These are phyloP conservation scores for Gerris lacustris DNA, from an alignment of 2,888 invertebrate genomes.

Conservation along the genomic window DNA sequence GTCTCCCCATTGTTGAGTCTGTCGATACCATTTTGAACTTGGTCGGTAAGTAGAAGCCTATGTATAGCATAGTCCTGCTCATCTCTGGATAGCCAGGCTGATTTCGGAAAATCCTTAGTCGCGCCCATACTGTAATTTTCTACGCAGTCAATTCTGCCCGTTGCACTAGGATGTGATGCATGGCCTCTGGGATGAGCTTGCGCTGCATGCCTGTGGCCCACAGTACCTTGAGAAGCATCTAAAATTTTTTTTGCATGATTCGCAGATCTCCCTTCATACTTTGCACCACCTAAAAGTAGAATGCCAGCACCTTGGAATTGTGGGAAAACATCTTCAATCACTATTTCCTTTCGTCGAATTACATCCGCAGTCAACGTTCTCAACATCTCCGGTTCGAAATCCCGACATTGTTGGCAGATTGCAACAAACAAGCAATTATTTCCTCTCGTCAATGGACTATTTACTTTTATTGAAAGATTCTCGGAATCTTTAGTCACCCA, in stretches of 20 bases:
- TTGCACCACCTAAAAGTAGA: background rate
- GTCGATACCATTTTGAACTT: background rate
- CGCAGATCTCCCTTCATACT: background rate
- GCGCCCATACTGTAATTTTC: background rate
- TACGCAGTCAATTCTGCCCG: background rate
- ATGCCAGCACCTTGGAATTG: background rate
- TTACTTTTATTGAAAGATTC: background rate
- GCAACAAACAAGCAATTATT: background rate
- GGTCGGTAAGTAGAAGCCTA: background rate
- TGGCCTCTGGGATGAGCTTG: slow-evolving; percentile 6
- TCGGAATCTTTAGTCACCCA: background rate
- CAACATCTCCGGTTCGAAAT: background rate
- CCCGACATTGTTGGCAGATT: background rate
- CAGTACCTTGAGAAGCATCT: background rate
- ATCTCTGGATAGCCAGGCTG: background rate
- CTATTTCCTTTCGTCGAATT: background rate
- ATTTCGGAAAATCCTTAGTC: background rate
- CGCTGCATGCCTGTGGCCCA: background rate
- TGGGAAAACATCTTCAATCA: background rate
- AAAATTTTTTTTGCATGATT: background rate
- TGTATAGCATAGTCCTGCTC: background rate
- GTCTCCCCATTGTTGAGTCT: background rate
- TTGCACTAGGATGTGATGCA: background rate
- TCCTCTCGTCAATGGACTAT: background rate
- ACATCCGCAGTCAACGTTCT: background rate